Conservation (phyloP, 2,888 invertebrate genomes). For the Leptinotarsa tumamoca region DNA sequence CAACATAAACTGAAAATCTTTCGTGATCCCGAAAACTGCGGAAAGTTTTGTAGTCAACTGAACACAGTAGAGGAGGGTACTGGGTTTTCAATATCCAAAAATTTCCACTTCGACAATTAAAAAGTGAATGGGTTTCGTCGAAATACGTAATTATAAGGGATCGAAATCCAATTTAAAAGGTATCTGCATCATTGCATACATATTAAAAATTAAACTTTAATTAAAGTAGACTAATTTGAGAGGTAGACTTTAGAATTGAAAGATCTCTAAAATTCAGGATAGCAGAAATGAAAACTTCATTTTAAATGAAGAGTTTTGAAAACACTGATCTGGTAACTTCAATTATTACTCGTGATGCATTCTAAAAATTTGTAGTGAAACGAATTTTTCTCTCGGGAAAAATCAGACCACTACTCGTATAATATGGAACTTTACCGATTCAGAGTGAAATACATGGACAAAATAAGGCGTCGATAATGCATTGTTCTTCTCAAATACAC, state of each 20-base stretch:
- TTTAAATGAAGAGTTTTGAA: too few relatives aligned
- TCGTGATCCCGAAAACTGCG: background rate
- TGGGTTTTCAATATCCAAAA: background rate
- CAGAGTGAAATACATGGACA: too few relatives aligned
- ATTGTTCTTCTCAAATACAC: too few relatives aligned
- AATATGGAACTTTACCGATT: too few relatives aligned
- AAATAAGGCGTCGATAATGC: too few relatives aligned
- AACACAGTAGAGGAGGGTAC: background rate
- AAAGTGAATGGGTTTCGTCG: slow-evolving; percentile 34
- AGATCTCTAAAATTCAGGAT: too few relatives aligned
- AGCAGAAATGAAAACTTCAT: too few relatives aligned
- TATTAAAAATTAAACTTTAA: slow-evolving; percentile 52
- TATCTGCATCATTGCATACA: slow-evolving; percentile 45
- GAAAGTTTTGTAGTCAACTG: background rate
- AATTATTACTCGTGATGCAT: too few relatives aligned
- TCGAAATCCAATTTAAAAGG: slow-evolving; percentile 50
- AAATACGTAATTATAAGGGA: slow-evolving; percentile 28
- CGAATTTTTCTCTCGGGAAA: too few relatives aligned
- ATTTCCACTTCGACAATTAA: slow-evolving; percentile 31
- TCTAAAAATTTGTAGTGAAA: too few relatives aligned
- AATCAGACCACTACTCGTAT: too few relatives aligned
- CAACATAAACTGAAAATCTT: background rate
- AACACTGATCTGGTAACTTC: too few relatives aligned
- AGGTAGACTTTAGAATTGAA: background rate
- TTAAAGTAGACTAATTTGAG: slow-evolving; percentile 39